Conservation (phyloP, 2,113 vertebrate species). For the Macquaria australasica region DNA sequence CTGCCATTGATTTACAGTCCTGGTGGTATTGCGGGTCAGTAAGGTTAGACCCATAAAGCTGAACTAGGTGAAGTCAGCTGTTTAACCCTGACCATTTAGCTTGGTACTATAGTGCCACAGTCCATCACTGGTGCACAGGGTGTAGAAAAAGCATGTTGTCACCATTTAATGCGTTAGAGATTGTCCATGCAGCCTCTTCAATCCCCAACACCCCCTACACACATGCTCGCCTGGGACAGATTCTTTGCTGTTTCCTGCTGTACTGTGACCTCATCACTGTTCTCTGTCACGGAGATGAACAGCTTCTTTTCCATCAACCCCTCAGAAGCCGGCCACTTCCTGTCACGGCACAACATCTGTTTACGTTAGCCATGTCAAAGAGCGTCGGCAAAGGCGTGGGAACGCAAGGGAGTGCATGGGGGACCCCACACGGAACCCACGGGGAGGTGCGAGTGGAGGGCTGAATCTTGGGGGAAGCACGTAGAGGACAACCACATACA, state of each 20-base stretch:
- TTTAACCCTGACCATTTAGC: constrained; percentile 49
- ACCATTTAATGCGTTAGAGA: neutral
- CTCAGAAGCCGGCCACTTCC: constrained; percentile 77
- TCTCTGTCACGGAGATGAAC: constrained; percentile 57
- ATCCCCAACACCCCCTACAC: constrained; percentile 3
- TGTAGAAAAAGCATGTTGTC: too few species aligned
- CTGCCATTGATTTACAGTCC: constrained; percentile 39
- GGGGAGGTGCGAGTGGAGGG: constrained; percentile 42
- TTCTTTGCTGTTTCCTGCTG: constrained; percentile 52
- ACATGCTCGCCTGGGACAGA: constrained; percentile 20
- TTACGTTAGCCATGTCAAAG: constrained; percentile 77
- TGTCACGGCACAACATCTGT: constrained; percentile 77
- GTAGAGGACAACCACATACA: constrained; percentile 54
- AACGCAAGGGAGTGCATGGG: constrained; percentile 60
- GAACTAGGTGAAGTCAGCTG: constrained; percentile 36
- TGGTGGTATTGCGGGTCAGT: constrained; percentile 9
- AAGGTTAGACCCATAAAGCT: constrained; percentile 47
- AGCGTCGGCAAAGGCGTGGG: constrained; percentile 78
- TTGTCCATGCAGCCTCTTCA: constrained; percentile 14
- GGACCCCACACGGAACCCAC: constrained; percentile 55
- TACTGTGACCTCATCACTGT: constrained; percentile 55
- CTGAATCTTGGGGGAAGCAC: constrained; percentile 59
- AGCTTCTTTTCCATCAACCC: constrained; percentile 62
- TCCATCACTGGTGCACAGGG: too few species aligned
- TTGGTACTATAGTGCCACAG: too few species aligned